phyloP scores from a whole-genome alignment of 2,797 vertebrate species.

The Xiphophorus birchmanni region DNA sequence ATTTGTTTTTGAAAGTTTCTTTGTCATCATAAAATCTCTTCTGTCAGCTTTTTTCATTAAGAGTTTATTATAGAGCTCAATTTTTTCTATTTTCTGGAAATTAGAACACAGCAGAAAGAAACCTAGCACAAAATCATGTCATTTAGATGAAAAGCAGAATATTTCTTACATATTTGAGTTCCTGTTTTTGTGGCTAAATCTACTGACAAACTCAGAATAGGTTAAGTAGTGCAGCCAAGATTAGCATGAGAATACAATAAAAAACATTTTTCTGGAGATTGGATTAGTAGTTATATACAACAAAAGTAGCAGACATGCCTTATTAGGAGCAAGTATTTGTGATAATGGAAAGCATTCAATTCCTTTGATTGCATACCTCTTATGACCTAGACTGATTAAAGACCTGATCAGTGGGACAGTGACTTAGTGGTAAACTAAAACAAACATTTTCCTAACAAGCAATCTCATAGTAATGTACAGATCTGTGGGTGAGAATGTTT shows the following conservation, averaged over 20 bases:
- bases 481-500: not conserved
- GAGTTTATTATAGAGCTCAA: not conserved
- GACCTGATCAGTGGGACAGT: not conserved
- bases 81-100: not conserved
- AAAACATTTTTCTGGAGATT: not conserved
- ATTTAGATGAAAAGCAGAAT: not conserved
- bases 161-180: not conserved
- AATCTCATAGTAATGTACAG: not conserved
- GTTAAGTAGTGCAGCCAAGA: not conserved
- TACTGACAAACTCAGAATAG: not conserved
- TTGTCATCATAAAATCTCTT: not conserved
- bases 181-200: not conserved
- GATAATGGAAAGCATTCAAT: not conserved
- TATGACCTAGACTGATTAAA: not conserved
- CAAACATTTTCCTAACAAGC: not conserved
- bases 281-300: not conserved
- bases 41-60: not conserved
- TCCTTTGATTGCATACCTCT: not conserved
- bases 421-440: not conserved
- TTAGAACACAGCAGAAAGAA: not conserved
- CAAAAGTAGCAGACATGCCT: not conserved
- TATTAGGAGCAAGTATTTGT: not conserved
- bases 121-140: not conserved
- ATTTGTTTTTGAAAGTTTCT: not conserved
- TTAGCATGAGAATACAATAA: not conserved